Conservation (phyloP, 2,113 vertebrate genomes). For the Talpa occidentalis region DNA sequence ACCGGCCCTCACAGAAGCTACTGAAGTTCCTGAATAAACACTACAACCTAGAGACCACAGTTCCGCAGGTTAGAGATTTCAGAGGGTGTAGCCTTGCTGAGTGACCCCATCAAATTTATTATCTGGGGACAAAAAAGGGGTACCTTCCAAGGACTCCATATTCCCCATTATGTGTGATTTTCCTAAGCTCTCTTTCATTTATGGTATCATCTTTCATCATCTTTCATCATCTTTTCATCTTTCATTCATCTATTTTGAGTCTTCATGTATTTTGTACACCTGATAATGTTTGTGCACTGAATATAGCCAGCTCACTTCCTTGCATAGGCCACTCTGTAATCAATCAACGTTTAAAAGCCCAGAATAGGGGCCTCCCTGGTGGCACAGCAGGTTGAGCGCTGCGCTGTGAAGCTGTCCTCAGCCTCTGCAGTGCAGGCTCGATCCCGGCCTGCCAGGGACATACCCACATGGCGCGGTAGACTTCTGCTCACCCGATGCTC, state of each 20-base stretch:
- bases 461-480: too few species aligned
- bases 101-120: neutral
- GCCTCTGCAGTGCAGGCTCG: too few species aligned
- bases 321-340: neutral
- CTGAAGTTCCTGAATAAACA: slow-evolving; percentile 93
- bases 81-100: neutral
- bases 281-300: neutral
- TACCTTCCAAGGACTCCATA: neutral
- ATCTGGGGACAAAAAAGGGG: neutral
- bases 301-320: neutral
- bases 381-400: too few species aligned
- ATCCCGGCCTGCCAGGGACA: too few species aligned
- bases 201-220: neutral
- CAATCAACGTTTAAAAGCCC: neutral
- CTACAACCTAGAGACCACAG: slow-evolving; percentile 89
- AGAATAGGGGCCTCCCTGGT: too few species aligned
- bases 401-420: too few species aligned
- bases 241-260: neutral
- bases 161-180: neutral
- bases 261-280: neutral
- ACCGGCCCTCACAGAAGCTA: slow-evolving; percentile 93
- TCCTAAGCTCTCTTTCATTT: neutral
- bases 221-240: too few species aligned
- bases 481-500: too few species aligned
- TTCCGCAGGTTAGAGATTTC: slow-evolving; percentile 90